phyloP scores from a whole-genome alignment of 2,888 invertebrate genomes.

The Crossocerus cetratus region DNA sequence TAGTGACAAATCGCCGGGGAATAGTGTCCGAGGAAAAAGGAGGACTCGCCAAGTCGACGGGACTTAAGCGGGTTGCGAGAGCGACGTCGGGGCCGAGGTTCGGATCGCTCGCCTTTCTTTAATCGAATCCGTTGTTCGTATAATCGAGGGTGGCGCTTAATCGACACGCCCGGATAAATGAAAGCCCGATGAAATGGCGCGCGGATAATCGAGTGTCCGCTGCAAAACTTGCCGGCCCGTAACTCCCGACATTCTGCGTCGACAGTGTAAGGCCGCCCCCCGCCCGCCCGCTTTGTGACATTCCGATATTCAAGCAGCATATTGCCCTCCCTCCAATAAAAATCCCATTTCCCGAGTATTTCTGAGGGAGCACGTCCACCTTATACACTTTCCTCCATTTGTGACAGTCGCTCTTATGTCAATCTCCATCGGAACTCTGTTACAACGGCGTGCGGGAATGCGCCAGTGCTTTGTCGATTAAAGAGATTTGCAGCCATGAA shows the following conservation, averaged over 20 bases:
- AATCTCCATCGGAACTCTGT: too few species aligned
- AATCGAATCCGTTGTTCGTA: constrained; percentile 5
- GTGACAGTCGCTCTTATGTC: too few species aligned
- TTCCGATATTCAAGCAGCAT: background rate
- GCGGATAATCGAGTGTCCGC: constrained; percentile 1
- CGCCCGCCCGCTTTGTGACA: background rate
- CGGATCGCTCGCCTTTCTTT: background rate
- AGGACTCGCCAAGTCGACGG: background rate
- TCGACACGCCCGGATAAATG: background rate
- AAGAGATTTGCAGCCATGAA: too few species aligned
- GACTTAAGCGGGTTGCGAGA: too few species aligned
- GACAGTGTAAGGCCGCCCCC: too few species aligned
- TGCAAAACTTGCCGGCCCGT: background rate
- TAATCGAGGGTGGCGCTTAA: constrained; percentile 1
- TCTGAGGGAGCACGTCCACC: too few species aligned
- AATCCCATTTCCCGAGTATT: too few species aligned
- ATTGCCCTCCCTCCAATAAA: too few species aligned
- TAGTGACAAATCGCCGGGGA: background rate
- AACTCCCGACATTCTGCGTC: too few species aligned
- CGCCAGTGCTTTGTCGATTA: too few species aligned
- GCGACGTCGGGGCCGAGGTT: background rate
- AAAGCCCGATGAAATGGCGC: background rate
- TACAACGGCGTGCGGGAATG: too few species aligned
- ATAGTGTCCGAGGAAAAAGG: background rate
- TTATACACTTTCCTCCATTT: too few species aligned